Evolutionary conservation across 2,113 vertebrate species (phyloP).

Genomic region (Hippocampus guttulatus): DNA sequence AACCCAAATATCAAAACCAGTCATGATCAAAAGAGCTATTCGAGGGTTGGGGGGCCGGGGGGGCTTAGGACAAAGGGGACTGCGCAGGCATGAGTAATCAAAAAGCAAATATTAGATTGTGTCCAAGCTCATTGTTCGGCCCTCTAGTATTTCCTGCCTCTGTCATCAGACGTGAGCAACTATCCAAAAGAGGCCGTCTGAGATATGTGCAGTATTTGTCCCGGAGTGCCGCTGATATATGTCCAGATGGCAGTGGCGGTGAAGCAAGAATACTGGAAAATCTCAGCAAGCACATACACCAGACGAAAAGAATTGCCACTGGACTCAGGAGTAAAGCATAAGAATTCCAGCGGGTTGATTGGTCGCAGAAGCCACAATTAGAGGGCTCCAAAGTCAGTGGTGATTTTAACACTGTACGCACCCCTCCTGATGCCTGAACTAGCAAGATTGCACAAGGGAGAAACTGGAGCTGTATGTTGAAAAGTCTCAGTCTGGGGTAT

Average conservation of each 20-base stretch:
- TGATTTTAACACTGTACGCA: constrained; percentile 11
- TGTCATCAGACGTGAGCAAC: constrained; percentile 42
- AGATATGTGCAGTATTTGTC: not conserved
- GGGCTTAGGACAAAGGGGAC: constrained; percentile 45
- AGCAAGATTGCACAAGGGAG: constrained; percentile 9
- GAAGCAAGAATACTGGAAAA: constrained; percentile 11
- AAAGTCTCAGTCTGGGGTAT: constrained; percentile 44
- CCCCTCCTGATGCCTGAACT: constrained; percentile 22
- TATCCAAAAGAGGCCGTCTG: constrained; percentile 16
- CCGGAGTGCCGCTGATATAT: not conserved
- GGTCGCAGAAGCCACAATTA: not conserved
- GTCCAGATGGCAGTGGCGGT: constrained; percentile 8
- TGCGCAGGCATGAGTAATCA: constrained; percentile 62
- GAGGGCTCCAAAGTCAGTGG: not conserved
- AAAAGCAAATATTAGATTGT: constrained; percentile 65
- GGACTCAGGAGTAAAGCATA: not conserved
- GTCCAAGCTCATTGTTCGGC: constrained; percentile 64
- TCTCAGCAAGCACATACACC: not conserved
- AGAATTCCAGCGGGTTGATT: not conserved
- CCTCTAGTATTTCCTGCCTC: constrained; percentile 51
- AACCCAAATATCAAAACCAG: constrained; percentile 51
- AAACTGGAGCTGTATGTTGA: constrained; percentile 54
- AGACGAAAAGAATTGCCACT: not conserved
- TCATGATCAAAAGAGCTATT: constrained; percentile 48
- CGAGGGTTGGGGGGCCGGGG: constrained; percentile 7